Evolutionary conservation across 2,797 vertebrate species (phyloP).

Genomic region (Ataeniobius toweri): DNA sequence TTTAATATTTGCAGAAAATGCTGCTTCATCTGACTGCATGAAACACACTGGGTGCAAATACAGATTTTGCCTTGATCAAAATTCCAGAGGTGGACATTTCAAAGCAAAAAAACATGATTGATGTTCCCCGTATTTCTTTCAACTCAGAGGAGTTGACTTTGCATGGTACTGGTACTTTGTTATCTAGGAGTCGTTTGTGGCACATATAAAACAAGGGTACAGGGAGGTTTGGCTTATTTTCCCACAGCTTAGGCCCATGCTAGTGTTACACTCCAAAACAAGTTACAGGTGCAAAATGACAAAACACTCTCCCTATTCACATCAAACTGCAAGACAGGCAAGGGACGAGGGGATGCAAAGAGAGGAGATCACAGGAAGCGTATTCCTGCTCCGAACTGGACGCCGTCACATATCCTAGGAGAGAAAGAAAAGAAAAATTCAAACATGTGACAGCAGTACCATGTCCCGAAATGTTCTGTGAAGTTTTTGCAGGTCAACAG

Average conservation of each 20-base stretch:
- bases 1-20: neutral
- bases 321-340: constrained; percentile 10
- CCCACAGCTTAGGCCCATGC: constrained; percentile 37
- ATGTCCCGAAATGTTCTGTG: neutral
- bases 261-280: constrained; percentile 57
- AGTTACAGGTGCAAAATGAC: constrained; percentile 52
- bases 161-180: constrained; percentile 9
- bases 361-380: constrained; percentile 85
- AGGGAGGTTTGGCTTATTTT: constrained; percentile 33
- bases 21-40: neutral
- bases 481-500: neutral
- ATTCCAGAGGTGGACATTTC: neutral
- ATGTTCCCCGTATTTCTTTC: neutral
- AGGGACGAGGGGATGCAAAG: neutral
- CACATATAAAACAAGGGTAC: constrained; percentile 25
- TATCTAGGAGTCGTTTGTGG: constrained; percentile 10
- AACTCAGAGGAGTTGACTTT: neutral
- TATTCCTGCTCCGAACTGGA: constrained; percentile 97
- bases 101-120: constrained; percentile 9
- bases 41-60: neutral
- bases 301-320: constrained; percentile 22
- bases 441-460: too few relatives aligned
- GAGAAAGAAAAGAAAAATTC: constrained; percentile 2
- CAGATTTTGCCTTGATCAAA: neutral
- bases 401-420: constrained; percentile 93